Evolutionary conservation across 2,888 invertebrate genomes (phyloP).

Genomic region (Mesochorus sp.): DNA sequence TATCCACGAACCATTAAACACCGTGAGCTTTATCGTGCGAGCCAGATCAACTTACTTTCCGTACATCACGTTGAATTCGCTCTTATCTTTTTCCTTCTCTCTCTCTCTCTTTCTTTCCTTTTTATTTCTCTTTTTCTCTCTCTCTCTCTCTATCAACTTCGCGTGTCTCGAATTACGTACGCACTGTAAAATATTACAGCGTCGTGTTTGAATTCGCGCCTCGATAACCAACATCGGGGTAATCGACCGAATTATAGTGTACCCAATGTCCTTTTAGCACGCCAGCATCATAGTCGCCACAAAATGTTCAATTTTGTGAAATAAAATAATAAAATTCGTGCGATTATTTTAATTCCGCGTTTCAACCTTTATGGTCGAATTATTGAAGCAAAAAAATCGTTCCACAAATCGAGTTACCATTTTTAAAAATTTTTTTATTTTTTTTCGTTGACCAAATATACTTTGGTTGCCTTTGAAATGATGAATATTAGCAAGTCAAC

Average conservation of each 20-base stretch:
- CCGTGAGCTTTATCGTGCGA: constrained; percentile 34
- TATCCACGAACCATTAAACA: constrained; percentile 37
- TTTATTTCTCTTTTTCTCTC: not conserved
- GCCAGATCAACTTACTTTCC: constrained; percentile 17
- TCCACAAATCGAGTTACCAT: no score
- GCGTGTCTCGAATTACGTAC: not conserved
- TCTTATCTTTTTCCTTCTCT: not conserved
- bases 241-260: not conserved
- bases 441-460: no score
- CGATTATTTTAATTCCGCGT: not conserved
- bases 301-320: not conserved
- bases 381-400: no score
- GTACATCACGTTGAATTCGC: not conserved
- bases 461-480: no score
- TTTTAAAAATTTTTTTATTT: no score
- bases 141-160: not conserved
- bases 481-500: no score
- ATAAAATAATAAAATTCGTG: not conserved
- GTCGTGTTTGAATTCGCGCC: not conserved
- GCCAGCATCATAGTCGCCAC: not conserved
- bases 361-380: no score
- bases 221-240: not conserved
- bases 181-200: constrained; percentile 17
- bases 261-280: not conserved
- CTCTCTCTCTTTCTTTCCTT: not conserved